Conservation (phyloP, 2,888 invertebrate species). For the Morpho achilles region DNA sequence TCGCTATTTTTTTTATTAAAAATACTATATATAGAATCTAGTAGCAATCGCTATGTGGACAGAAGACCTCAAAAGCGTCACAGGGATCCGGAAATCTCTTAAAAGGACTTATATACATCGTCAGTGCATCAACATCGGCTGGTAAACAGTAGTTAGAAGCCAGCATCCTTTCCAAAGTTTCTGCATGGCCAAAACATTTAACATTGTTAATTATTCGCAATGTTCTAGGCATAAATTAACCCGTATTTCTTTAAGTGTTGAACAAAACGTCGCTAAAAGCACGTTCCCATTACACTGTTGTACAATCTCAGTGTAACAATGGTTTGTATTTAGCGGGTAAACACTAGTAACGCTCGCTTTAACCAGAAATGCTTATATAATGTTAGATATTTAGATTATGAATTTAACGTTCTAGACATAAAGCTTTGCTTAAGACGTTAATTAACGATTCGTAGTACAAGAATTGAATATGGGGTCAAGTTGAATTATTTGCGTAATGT, state of each 20-base stretch:
- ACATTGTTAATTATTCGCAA: too few species aligned
- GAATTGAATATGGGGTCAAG: background rate
- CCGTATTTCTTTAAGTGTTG: background rate
- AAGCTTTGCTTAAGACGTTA: conserved; percentile 4
- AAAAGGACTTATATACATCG: too few species aligned
- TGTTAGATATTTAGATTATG: conserved; percentile 3
- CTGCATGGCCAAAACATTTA: too few species aligned
- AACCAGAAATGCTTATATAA: conserved; percentile 11
- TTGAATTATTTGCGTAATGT: background rate
- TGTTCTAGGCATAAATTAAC: background rate
- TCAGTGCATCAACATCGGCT: too few species aligned
- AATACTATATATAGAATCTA: too few species aligned
- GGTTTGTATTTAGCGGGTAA: conserved; percentile 19
- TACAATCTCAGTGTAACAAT: conserved; percentile 14
- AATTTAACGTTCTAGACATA: conserved; percentile 3
- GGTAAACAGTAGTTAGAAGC: too few species aligned
- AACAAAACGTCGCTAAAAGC: conserved; percentile 10
- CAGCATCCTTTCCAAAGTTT: too few species aligned
- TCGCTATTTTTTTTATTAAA: too few species aligned
- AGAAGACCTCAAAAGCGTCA: too few species aligned
- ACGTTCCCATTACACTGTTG: conserved; percentile 16
- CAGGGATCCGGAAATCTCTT: too few species aligned
- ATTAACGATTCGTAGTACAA: conserved; percentile 1
- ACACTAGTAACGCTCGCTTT: conserved; percentile 11
- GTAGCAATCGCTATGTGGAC: too few species aligned